Conservation (phyloP, 2,113 vertebrate species). For the Coptodon bakossiorum region DNA sequence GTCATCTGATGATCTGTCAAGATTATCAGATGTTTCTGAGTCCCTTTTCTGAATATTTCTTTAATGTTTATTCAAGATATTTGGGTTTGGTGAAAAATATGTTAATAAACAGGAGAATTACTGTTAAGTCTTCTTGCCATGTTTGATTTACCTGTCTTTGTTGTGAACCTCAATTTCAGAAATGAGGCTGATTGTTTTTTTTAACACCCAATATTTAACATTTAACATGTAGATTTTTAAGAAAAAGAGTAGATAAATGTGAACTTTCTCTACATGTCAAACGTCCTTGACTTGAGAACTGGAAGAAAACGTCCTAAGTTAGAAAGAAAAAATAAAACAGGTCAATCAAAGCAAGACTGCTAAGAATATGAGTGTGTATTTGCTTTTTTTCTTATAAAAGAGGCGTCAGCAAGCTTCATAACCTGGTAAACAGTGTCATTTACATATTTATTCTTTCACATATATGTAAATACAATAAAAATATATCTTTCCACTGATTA, state of each 20-base stretch:
- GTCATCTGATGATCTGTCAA: neutral
- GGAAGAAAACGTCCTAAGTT: neutral
- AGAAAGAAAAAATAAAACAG: conserved; percentile 31
- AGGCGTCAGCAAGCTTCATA: neutral
- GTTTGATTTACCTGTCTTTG: neutral
- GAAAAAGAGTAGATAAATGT: neutral
- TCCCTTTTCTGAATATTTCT: neutral
- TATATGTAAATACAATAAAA: neutral
- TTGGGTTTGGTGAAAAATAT: neutral
- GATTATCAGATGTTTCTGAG: neutral
- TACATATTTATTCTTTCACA: neutral
- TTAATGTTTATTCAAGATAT: neutral
- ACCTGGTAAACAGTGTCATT: conserved; percentile 17
- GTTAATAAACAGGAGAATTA: neutral
- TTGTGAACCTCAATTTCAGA: neutral
- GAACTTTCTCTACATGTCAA: neutral
- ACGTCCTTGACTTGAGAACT: neutral
- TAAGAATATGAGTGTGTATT: conserved; percentile 6
- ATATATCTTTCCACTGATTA: neutral
- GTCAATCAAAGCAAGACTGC: conserved; percentile 16
- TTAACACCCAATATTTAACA: neutral
- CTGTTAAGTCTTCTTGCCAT: neutral
- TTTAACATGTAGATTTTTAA: neutral
- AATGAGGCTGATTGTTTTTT: neutral
- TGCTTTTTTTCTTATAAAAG: neutral